A percentile compares a stretch with the other conserved stretches of the same genome.
Evolutionary conservation across 2,888 invertebrate genomes (phyloP).

Genomic region (Acleris holmiana): DNA sequence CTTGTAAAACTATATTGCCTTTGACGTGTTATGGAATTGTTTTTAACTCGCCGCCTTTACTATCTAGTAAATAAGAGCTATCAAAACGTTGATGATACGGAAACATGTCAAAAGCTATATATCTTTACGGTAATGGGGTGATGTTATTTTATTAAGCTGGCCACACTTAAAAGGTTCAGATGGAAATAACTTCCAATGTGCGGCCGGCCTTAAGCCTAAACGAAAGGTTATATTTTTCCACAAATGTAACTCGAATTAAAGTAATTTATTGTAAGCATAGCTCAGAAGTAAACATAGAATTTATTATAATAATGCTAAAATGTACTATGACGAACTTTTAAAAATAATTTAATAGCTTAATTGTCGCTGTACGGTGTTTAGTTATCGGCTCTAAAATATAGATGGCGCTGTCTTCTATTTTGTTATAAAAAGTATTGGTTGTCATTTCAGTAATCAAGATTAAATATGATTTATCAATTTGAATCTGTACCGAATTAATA

Average conservation of each 20-base stretch:
- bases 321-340: background rate
- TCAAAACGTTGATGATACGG: too few species aligned
- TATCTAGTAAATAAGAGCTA: too few species aligned
- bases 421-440: background rate
- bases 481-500: too few species aligned
- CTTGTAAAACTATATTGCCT: too few species aligned
- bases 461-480: background rate
- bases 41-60: too few species aligned
- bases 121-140: too few species aligned
- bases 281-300: conserved; percentile 22
- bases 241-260: conserved; percentile 30
- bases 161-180: too few species aligned
- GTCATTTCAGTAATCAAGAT: background rate
- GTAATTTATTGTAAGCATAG: conserved; percentile 24
- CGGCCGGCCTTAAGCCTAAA: conserved; percentile 17
- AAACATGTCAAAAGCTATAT: too few species aligned
- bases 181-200: too few species aligned
- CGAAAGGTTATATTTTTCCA: conserved; percentile 40
- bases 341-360: background rate
- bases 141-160: too few species aligned
- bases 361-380: conserved; percentile 4
- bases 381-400: background rate
- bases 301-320: conserved; percentile 13
- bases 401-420: conserved; percentile 3
- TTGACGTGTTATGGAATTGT: too few species aligned